A percentile compares a stretch with the other conserved stretches of the same genome.
Evolutionary conservation across 2,113 vertebrate species (phyloP).

Genomic region (Labeo catla): DNA sequence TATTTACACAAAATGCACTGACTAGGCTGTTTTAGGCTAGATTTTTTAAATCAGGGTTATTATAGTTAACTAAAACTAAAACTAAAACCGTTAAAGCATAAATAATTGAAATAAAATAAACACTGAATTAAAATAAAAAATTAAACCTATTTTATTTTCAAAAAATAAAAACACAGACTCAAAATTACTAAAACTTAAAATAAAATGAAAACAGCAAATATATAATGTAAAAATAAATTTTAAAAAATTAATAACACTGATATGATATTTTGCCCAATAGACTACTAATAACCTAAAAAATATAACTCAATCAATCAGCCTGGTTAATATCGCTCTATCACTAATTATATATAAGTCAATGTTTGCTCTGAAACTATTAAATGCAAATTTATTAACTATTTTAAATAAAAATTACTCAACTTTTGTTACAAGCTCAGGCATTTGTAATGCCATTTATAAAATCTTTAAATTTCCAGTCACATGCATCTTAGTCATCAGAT

Average conservation of each 20-base stretch:
- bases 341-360: neutral
- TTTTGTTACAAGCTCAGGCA: neutral
- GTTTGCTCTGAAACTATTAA: neutral
- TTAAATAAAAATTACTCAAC: neutral
- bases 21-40: neutral
- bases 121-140: no score
- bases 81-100: neutral
- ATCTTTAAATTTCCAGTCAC: neutral
- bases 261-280: no score
- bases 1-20: neutral
- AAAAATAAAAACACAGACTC: neutral
- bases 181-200: neutral
- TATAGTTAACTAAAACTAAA: neutral
- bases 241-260: neutral
- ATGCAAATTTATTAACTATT: neutral
- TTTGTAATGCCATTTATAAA: neutral
- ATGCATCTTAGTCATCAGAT: constrained; percentile 20
- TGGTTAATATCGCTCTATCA: neutral
- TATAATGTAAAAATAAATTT: neutral
- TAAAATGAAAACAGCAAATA: no score
- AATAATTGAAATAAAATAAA: no score
- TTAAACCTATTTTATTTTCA: no score
- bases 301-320: neutral
- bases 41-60: neutral
- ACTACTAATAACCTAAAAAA: no score